Evolutionary conservation across 1,140 invertebrate genomes (phyloP), one percentile per base, ranked within the genome.

Genomic region (Eufriesea mexicana): DNA sequence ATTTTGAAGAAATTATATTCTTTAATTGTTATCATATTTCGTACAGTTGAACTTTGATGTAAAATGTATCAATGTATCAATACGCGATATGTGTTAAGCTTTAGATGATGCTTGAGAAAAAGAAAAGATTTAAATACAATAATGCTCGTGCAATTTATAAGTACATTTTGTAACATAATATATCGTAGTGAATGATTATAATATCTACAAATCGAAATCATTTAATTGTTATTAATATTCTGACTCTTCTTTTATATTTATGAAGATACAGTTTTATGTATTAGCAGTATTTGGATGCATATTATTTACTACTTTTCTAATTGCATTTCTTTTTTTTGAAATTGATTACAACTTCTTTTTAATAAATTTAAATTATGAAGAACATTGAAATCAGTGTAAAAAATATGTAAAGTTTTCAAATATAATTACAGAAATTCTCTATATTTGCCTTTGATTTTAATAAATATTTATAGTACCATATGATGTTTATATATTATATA

Each of bases 101-200:
- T 86, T 76, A 86, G 79, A 67, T n/a, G 7, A 55, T 70, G 72
- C 84, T 86, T 83, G 23, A 76, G 10, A 7, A 61, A 71, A 79
- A 61, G 20, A 49, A 55, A 45, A 28, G 16, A 68, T 85, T 45
- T 57, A 59, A 72, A 66, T 61, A 42, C 28, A 25, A 78, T 67
- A 72, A 71, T 71, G 35, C 54, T 47, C 20, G 49, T 67, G 54
- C 76, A 47, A 84, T 84, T 76, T 86, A 87, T 86, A 87, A 84
- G 84, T 86, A 86, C 86, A 87, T 86, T 84, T 86, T 87, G 59
- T 87, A 86, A 84, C 73, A 84, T 83, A 86, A 86, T 54, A 61
- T 77, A 79, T 28, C 18, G 25, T 79, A 18, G 12, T 45, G 8
- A 18, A 23, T 57, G 8, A 76, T 35, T 68, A 28, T 64, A 72